Base-by-base conservation (phyloP, 2,113 vertebrate species). In the Dermatemys mawii region DNA sequence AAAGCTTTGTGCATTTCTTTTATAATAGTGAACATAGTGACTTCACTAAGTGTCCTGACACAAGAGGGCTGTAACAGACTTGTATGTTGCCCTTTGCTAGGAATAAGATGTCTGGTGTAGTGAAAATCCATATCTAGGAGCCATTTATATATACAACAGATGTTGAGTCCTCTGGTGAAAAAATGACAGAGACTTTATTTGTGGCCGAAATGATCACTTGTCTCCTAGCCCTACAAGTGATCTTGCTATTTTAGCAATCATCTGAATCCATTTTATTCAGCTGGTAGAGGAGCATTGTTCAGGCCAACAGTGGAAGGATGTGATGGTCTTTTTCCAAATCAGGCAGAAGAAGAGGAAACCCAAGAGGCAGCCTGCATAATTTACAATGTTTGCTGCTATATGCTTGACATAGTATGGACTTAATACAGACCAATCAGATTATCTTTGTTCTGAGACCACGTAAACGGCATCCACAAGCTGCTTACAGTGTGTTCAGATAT, bases 141-240 rank as follows among this genome's bases (percentile, higher is more conserved):
- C 85, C 6, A 1, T 4, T 4, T 2, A 3, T 78, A 73, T 81
- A 48, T 12, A 48, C 82, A 81, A 63, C 35, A 93, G 32, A 1
- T 90, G 75, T 67, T 63, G 26, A 81, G 32, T 95, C 78, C 92
- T 92, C n/a, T 67, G 93, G 78, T 91, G 94, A 86, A 22, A 67
- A 5, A 54, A 17, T 1, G 24, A 70, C 88, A 83, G 3, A 44
- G 5, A 84, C 88, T 50, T 78, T 51, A 7, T 92, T 84, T 83
- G 54, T 91, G 91, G 13, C 84, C 85, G 80, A n/a, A 78, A 41
- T 49, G 53, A 32, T 5, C 67, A 50, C 8, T 85, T 90, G 29
- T 85, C 90, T 85, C 79, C 88, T 79, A 13, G 85, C n/a, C 83
- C 93, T n/a, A 76, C 83, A 86, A 85, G 50, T 86, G 90, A 93